Percentiles rank a stretch among this genome's conserved stretches.
phyloP scores from a whole-genome alignment of 1,140 invertebrate species.

The Neelides sp. region DNA sequence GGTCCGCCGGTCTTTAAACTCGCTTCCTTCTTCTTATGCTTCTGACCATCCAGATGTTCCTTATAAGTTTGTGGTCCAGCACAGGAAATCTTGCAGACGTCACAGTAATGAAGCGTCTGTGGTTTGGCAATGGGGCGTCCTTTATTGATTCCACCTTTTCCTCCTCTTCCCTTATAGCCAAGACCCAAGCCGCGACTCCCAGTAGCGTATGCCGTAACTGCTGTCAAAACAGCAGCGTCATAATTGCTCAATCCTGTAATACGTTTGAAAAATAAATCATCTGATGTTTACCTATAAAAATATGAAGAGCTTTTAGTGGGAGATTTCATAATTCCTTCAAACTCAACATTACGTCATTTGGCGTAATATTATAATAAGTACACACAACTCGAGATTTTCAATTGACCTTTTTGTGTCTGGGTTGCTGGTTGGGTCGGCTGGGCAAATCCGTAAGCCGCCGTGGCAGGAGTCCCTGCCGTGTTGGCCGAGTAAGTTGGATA shows the following conservation, averaged over 20 bases:
- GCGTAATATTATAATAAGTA: too few species aligned
- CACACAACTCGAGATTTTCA: not conserved
- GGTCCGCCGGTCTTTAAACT: conserved; percentile 59
- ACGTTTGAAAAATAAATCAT: conserved; percentile 29
- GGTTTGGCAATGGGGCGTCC: conserved; percentile 57
- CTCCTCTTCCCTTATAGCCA: conserved; percentile 29
- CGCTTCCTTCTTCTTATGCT: conserved; percentile 96
- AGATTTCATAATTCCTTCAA: too few species aligned
- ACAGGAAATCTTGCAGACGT: conserved; percentile 96
- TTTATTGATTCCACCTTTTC: conserved; percentile 50
- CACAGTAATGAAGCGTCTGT: conserved; percentile 85
- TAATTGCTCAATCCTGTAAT: conserved; percentile 48
- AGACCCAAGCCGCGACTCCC: conserved; percentile 11
- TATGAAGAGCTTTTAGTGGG: too few species aligned
- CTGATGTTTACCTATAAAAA: conserved; percentile 5
- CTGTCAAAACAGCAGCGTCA: conserved; percentile 83
- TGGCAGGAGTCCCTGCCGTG: conserved; percentile 55
- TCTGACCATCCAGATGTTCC: conserved; percentile 93
- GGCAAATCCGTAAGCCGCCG: conserved; percentile 31
- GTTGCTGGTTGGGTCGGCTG: conserved; percentile 30
- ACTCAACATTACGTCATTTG: too few species aligned
- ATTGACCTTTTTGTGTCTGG: conserved; percentile 14
- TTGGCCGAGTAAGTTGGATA: conserved; percentile 61
- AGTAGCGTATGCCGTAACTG: conserved; percentile 73
- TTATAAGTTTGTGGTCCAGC: conserved; percentile 90